Base-by-base conservation (phyloP, 2,113 vertebrate species). In the Fukomys damarensis region DNA sequence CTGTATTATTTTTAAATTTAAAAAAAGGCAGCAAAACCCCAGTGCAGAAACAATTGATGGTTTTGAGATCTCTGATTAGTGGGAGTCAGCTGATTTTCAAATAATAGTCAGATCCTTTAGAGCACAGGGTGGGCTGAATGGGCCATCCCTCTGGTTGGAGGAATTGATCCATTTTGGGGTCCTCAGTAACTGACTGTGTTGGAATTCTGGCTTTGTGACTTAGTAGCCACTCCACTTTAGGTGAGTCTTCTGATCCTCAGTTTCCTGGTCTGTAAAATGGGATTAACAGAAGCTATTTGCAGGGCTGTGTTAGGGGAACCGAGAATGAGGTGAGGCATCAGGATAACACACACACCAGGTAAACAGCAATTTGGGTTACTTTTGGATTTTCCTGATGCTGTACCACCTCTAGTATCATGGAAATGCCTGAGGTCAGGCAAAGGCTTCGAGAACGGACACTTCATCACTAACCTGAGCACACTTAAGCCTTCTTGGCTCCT, bases 221-320 rank as follows among this genome's bases (percentile, higher is more conserved):
- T 61, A 17, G 24, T 32, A 80, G 30, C 3, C 10, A 68, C 2
- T 1, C 0, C 20, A 92, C 41, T 59, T 74, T 19, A 52, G 38
- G 35, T n/a, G 30, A 89, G 41, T 12, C 52, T 14, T 79, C 49
- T 92, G 66, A 70, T 49, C 56, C 88, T 89, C 38, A 1, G 22
- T 94, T 92, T 85, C 32, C 59, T 83, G 77, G 26, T 91, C 58
- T 85, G 2, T 96, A 85, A 83, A 65, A 76, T 70, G 30, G 68
- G 38, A 82, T 6, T 52, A 65, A 1, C 11, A n/a, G 43, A 79
- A 46, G 6, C 59, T 59, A 7, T 20, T 5, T 43, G 35, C 7
- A 11, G 66, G 88, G 11, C 83, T 86, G 3, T 91, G 76, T 58
- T 19, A 8, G 86, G 46, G 74, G 10, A 52, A 46, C 49, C 1